These are phyloP conservation scores for Porites cylindrica DNA, from an alignment of 92 coral and sea anemone species.

Conservation along the genomic window DNA sequence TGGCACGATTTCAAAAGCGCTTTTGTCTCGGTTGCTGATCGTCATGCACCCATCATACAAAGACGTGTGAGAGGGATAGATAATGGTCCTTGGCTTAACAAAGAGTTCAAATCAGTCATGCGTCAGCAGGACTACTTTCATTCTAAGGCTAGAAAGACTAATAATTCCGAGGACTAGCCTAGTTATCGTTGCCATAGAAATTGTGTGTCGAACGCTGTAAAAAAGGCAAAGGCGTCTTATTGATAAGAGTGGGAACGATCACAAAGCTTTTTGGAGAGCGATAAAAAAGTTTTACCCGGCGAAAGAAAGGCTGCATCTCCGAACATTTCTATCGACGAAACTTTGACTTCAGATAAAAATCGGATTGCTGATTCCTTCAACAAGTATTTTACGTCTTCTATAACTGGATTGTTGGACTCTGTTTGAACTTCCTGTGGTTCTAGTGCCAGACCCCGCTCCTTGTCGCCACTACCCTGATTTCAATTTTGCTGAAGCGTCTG, in stretches of 20 bases:
- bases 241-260: slow-evolving; percentile 35
- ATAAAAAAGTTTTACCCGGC: slow-evolving; percentile 60
- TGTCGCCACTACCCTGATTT: slow-evolving; percentile 27
- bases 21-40: slow-evolving; percentile 34
- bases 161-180: slow-evolving; percentile 44
- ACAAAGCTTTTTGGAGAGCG: slow-evolving; percentile 56
- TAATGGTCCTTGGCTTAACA: slow-evolving; percentile 66
- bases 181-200: slow-evolving; percentile 47
- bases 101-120: slow-evolving; percentile 50
- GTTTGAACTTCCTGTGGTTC: background rate
- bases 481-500: slow-evolving; percentile 9
- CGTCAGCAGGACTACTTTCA: slow-evolving; percentile 62
- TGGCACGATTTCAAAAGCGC: slow-evolving; percentile 38
- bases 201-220: slow-evolving; percentile 38
- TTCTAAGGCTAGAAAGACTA: slow-evolving; percentile 43
- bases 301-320: slow-evolving; percentile 45
- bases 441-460: background rate
- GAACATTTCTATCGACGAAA: slow-evolving; percentile 34
- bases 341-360: slow-evolving; percentile 32
- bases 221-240: slow-evolving; percentile 45
- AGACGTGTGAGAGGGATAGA: too few relatives aligned
- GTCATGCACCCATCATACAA: too few relatives aligned
- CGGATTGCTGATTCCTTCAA: slow-evolving; percentile 65
- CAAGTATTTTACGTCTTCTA: slow-evolving; percentile 53
- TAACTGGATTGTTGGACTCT: slow-evolving; percentile 39